These are phyloP conservation scores for Diprion similis DNA, from an alignment of 1,140 invertebrate species.

Conservation along the genomic window DNA sequence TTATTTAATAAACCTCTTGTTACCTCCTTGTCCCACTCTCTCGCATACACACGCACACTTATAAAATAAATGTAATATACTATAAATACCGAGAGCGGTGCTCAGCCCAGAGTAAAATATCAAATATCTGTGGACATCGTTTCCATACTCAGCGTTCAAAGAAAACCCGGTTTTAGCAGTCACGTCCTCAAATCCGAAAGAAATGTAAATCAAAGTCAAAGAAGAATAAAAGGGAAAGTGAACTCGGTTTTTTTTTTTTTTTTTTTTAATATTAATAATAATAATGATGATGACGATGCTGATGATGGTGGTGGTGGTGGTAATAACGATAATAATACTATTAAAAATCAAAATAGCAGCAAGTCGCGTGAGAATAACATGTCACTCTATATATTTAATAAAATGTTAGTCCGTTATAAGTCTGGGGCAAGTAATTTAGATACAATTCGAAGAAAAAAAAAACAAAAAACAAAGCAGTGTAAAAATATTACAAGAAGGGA, in stretches of 20 bases:
- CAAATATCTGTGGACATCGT: slow-evolving; percentile 31
- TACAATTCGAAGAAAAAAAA: slow-evolving; percentile 28
- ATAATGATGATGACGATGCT: slow-evolving; percentile 24
- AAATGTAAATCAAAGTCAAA: too few relatives aligned
- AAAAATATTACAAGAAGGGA: slow-evolving; percentile 18
- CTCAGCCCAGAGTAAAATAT: slow-evolving; percentile 28
- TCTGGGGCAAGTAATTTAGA: background rate
- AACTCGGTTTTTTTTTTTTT: background rate
- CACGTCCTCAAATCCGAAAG: too few relatives aligned
- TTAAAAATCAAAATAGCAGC: background rate
- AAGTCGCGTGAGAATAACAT: too few relatives aligned
- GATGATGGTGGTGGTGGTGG: slow-evolving; percentile 20
- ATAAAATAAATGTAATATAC: too few relatives aligned
- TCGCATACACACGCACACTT: slow-evolving; percentile 9
- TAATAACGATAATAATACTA: slow-evolving; percentile 8
- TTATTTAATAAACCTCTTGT: slow-evolving; percentile 32
- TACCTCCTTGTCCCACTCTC: slow-evolving; percentile 15
- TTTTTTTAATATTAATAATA: slow-evolving; percentile 32
- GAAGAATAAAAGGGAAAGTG: too few relatives aligned
- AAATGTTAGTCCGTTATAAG: too few relatives aligned
- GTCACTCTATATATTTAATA: too few relatives aligned
- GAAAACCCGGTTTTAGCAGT: too few relatives aligned
- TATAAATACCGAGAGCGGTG: background rate
- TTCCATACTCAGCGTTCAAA: slow-evolving; percentile 30
- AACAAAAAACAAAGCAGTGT: slow-evolving; percentile 33